Evolutionary conservation across 2,113 vertebrate genomes (phyloP).

Genomic region (Prinia subflava): DNA sequence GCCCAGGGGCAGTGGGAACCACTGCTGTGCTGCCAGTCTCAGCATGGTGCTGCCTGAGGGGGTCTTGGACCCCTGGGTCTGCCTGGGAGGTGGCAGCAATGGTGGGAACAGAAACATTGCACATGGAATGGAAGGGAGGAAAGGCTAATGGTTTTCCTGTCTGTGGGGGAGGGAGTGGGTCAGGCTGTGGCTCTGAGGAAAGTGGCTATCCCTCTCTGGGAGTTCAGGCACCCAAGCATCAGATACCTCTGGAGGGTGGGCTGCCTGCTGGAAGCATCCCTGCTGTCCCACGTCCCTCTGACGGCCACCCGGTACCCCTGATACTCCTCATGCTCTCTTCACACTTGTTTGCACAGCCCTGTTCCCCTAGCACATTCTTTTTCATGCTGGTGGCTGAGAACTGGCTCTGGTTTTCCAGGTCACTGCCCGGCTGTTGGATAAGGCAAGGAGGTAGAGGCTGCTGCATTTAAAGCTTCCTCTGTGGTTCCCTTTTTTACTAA

Average conservation of each 20-base stretch:
- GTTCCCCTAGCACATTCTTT: neutral
- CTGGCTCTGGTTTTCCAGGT: neutral
- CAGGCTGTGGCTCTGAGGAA: too few species aligned
- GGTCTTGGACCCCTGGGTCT: neutral
- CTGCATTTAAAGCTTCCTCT: neutral
- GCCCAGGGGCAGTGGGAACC: fast-evolving
- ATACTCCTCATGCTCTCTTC: neutral
- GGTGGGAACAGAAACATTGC: neutral
- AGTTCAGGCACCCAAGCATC: neutral
- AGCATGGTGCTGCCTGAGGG: neutral
- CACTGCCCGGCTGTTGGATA: neutral
- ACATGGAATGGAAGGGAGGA: neutral
- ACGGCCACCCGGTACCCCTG: fast-evolving
- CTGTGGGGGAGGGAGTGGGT: fast-evolving
- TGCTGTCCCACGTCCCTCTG: neutral
- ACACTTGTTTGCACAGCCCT: neutral
- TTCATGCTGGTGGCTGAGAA: neutral
- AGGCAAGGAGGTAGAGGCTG: neutral
- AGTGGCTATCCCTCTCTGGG: neutral
- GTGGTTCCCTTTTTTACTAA: neutral
- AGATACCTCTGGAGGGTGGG: neutral
- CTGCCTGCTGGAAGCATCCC: neutral
- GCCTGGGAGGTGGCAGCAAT: neutral
- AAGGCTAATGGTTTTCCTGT: neutral
- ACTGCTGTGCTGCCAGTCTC: neutral